Evolutionary conservation across 2,888 invertebrate species (phyloP), one percentile per base, ranked within the genome.

Genomic region (Hirtodrosophila alboralis): DNA sequence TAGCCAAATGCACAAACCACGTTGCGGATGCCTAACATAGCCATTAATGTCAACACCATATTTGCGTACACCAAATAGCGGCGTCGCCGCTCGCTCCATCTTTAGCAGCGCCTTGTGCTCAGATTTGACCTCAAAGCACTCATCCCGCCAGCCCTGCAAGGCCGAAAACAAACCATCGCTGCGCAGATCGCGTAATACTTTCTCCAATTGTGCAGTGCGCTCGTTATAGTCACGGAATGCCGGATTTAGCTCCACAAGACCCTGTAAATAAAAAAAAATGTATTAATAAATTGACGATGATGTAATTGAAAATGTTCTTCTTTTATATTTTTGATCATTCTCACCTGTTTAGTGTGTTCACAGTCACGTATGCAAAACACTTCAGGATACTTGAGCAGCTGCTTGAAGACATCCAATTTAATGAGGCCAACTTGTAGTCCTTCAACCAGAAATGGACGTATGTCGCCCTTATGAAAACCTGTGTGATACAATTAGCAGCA

Each of bases 1-100:
- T 83, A 98, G 92, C 98, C 98, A 98, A 85, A 90, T 90, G 91
- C 96, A 96, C 36, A 97, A 91, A 4, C 97, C 96, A 90, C 95
- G 95, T 44, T 94, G 93, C 27, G 96, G 96, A 91, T 97, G 95
- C 87, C 93, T 93, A 45, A 97, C 95, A 90, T 96, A 98, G 9
- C 98, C 98, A 90, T 97, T 98, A 57, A 98, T 96, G 89, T 97
- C 97, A 48, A 97, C 96, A 14, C 98, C 98, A 91, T 97, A 98
- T 90, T 96, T 96, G 75, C 96, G 94, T 78, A 97, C 96, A 45
- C 98, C 98, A 92, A 98, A 97, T 48, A 98, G 91, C 92, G 97
- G 96, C 61, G 97, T 96, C 56, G 97, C 98, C 58, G 97, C 96
- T 70, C 98, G 93, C 90, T 98, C 98, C 95, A 98, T 96, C 89